Evolutionary conservation across 2,888 invertebrate genomes (phyloP).

Genomic region (Hydroisotoma schaefferi): DNA sequence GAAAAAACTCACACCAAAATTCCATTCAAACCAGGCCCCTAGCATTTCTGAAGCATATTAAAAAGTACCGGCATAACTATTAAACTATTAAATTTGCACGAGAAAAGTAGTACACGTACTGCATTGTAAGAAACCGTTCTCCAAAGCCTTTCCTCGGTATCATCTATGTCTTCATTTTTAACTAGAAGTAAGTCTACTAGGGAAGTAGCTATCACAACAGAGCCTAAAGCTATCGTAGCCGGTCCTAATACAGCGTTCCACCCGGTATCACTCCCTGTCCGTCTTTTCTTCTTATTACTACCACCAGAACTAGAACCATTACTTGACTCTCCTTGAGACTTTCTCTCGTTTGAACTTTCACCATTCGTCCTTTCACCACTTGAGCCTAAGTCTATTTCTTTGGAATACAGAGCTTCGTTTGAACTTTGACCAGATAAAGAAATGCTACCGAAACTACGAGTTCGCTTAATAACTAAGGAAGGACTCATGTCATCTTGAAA

Average conservation of each 20-base stretch:
- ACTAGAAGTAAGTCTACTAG: background rate
- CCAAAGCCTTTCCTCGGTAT: conserved; percentile 19
- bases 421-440: background rate
- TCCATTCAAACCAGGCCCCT: too few relatives aligned
- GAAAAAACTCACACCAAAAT: too few relatives aligned
- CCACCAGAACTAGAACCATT: background rate
- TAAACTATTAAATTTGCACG: too few relatives aligned
- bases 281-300: background rate
- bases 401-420: too few relatives aligned
- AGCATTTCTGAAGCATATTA: too few relatives aligned
- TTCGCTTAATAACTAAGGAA: too few relatives aligned
- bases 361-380: background rate
- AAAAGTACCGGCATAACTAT: too few relatives aligned
- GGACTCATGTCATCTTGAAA: background rate
- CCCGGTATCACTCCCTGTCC: background rate
- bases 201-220: background rate
- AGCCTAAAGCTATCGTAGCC: background rate
- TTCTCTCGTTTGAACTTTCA: background rate
- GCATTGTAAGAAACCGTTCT: conserved; percentile 16
- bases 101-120: too few relatives aligned
- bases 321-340: background rate
- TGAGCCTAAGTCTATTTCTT: too few relatives aligned
- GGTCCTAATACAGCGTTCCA: background rate
- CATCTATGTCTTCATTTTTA: background rate
- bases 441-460: too few relatives aligned